Percentiles rank a stretch among this genome's conserved stretches.
These are phyloP conservation scores for Siderastrea radians DNA, from an alignment of 92 coral and sea anemone genomes.

Conservation along the genomic window DNA sequence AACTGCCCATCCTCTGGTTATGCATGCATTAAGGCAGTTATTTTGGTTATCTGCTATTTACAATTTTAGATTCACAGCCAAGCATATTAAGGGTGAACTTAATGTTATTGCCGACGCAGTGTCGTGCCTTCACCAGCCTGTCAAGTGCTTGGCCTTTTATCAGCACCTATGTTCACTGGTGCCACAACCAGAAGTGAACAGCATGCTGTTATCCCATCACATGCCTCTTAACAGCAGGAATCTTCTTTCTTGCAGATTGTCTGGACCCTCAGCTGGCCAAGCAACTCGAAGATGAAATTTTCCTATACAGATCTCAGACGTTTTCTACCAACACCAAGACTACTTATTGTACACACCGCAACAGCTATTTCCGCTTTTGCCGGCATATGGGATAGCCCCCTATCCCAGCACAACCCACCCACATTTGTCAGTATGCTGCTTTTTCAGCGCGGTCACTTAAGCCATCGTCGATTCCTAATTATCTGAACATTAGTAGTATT, in stretches of 20 bases:
- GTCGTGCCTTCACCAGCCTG: constrained; percentile 4
- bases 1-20: not conserved
- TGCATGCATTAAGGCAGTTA: constrained; percentile 9
- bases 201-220: not conserved
- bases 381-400: constrained; percentile 32
- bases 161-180: not conserved
- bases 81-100: not conserved
- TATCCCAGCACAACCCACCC: constrained; percentile 28
- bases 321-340: constrained; percentile 21
- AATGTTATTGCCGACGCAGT: constrained; percentile 18
- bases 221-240: not conserved
- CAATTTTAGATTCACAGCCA: constrained; percentile 16
- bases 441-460: constrained; percentile 24
- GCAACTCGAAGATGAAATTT: constrained; percentile 14
- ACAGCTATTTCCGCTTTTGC: constrained; percentile 22
- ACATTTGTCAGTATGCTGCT: constrained; percentile 25
- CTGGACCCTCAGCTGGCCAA: constrained; percentile 3
- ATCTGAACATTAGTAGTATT: too few relatives aligned
- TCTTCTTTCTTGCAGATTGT: not conserved
- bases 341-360: constrained; percentile 15
- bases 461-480: too few relatives aligned
- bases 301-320: not conserved
- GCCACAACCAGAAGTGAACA: not conserved
- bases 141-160: not conserved
- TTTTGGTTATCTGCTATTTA: constrained; percentile 13